Conservation (phyloP, 2,113 vertebrate species). For the Lates calcarifer region DNA sequence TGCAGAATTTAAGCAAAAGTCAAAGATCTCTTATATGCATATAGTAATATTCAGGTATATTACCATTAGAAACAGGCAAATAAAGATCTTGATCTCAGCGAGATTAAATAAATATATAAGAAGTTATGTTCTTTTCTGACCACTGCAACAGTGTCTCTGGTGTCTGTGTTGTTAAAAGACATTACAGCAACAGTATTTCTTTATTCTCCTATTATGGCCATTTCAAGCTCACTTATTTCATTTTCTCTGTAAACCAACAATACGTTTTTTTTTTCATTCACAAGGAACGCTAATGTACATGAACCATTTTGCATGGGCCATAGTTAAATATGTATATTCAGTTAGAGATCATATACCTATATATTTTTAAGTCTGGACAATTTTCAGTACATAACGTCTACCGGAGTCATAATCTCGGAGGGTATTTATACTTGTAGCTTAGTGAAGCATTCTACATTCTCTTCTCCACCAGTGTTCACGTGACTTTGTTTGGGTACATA, state of each 20-base stretch:
- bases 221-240: too few relatives aligned
- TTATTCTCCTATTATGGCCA: too few relatives aligned
- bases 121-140: background rate
- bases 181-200: too few relatives aligned
- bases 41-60: background rate
- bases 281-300: background rate
- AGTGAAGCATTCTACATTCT: background rate
- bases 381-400: constrained; percentile 16
- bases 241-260: background rate
- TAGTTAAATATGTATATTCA: background rate
- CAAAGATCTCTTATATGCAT: background rate
- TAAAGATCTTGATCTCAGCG: too few relatives aligned
- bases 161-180: background rate
- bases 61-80: background rate
- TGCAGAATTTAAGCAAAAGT: too few relatives aligned
- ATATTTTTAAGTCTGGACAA: constrained; percentile 30
- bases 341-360: background rate
- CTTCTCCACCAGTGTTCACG: constrained; percentile 36
- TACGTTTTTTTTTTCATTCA: background rate
- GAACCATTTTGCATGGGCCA: too few relatives aligned
- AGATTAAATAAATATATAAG: background rate
- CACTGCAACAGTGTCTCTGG: too few relatives aligned
- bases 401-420: constrained; percentile 14
- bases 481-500: constrained; percentile 77
- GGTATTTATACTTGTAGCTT: constrained; percentile 43